Evolutionary conservation across 2,113 vertebrate species (phyloP), one percentile per base, ranked within the genome.

Genomic region (Podarcis muralis): DNA sequence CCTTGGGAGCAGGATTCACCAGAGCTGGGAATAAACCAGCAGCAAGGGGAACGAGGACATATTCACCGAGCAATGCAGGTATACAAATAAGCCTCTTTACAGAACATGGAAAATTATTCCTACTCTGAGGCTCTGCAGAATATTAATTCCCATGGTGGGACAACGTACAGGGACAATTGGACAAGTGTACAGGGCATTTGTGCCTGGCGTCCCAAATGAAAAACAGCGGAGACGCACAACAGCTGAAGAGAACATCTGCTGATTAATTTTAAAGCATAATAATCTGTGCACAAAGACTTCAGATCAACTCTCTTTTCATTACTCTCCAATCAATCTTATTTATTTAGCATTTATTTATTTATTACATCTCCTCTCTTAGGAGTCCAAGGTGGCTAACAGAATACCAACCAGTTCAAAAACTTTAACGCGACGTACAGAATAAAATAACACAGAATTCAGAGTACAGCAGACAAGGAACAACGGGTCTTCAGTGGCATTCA

Each of bases 211-310:
- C 6, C 81, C 43, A n/a, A 69, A 68, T 22, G 32, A 23, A 32
- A 81, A 81, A 66, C 20, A 65, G 74, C 25, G 2, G 35, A 68
- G 37, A 3, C 15, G 40, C 53, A 85, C 22, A 62, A 40, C 12
- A 76, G 74, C 35, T 65, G 62, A 23, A 82, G 22, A 53, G 72
- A 18, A 30, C 74, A 40, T 65, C 30, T 76, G 57, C 15, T 77
- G 35, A 76, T 65, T 85, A 27, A 11, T 37, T 65, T 85, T 90
- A 81, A 83, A 77, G 48, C 11, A 53, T 53, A 11, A 12, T 53
- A 86, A 90, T 86, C 88, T 32, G 3, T 6, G 7, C 62, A 81
- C 66, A 83, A 75, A 66, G 35, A n/a, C 71, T 81, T 86, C 30
- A 3, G 4, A 7, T 3, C 78, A 76, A 7, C 3, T 87, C 83